Base-by-base conservation (phyloP, 2,113 vertebrate species). In the Cryptoleucopteryx plumbea region DNA sequence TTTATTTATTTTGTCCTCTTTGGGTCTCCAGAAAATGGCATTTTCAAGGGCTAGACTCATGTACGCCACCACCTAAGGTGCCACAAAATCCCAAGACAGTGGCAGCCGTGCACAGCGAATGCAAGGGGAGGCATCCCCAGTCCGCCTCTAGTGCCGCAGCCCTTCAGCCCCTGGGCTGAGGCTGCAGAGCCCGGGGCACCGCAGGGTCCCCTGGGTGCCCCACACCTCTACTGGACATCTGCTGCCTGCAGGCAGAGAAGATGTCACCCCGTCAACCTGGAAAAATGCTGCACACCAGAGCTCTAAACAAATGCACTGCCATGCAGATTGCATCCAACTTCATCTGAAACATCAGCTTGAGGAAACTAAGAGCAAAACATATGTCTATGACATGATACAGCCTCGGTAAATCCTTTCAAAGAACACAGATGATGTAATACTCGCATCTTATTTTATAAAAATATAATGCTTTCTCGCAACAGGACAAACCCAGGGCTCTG, bases 301-400 rank as follows among this genome's bases (percentile, higher is more conserved):
- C 52, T 72, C 65, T 13, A 26, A 72, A 52, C 31, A 68, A 38
- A 43, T 1, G 1, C 2, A 3, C 20, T 16, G 34, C 63, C 47
- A 4, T 47, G 19, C 29, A 3, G 1, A 45, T 9, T 1, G 0
- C 2, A 4, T 12, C 29, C 18, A 7, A 2, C 42, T 50, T 21
- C 7, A 3, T 2, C 38, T 2, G 1, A 55, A 50, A 59, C 34
- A 53, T 23, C 61, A 21, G 83, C 36, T 47, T 18, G 22, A 11
- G 58, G 56, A 71, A 78, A 62, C 25, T 5, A 32, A 59, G 42
- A 67, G 53, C 40, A 90, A 65, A 88, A 22, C 19, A 6, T 18
- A 16, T 1, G 3, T 3, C 67, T 15, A 0, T 4, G 36, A 22
- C 34, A 21, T 1, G 34, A 36, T 4, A 18, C 38, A 43, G n/a